These are phyloP conservation scores for Hydrozoanthus tunicans DNA, from an alignment of 64 coral and sea anemone species.

Conservation along the genomic window DNA sequence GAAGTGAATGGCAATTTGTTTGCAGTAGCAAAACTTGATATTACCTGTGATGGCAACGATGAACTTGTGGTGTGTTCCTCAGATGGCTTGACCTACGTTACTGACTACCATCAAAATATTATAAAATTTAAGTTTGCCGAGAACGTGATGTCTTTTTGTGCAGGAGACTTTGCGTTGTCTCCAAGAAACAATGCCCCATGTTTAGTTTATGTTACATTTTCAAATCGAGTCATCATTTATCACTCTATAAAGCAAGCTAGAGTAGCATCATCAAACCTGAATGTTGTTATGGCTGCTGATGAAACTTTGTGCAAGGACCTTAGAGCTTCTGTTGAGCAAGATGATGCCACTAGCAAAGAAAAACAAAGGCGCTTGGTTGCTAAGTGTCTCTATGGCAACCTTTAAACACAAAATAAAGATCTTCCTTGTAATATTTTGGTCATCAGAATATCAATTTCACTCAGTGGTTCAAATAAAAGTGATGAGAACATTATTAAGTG, in stretches of 20 bases:
- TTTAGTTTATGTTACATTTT: slow-evolving; percentile 91
- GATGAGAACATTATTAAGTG: too few species aligned
- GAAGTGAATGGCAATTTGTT: slow-evolving; percentile 70
- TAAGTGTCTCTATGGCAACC: slow-evolving; percentile 48
- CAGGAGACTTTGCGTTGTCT: slow-evolving; percentile 66
- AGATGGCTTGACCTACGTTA: slow-evolving; percentile 83
- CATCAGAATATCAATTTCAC: too few species aligned
- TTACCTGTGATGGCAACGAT: slow-evolving; percentile 82
- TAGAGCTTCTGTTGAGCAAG: background rate
- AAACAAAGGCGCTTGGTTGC: slow-evolving; percentile 29
- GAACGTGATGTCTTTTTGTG: slow-evolving; percentile 86
- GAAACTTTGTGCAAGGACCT: background rate
- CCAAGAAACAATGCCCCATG: slow-evolving; percentile 71
- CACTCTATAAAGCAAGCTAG: slow-evolving; percentile 61
- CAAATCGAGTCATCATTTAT: slow-evolving; percentile 84
- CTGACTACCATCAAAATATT: slow-evolving; percentile 77
- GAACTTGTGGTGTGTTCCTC: slow-evolving; percentile 81
- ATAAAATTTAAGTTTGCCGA: slow-evolving; percentile 89
- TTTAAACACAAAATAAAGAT: background rate
- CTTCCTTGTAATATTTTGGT: background rate
- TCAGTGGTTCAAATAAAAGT: too few species aligned
- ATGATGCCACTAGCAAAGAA: background rate
- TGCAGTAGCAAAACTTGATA: slow-evolving; percentile 82
- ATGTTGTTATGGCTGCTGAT: slow-evolving; percentile 38
- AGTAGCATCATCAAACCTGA: slow-evolving; percentile 68